Evolutionary conservation across 2,797 vertebrate genomes (phyloP).

Genomic region (Potorous gilbertii): DNA sequence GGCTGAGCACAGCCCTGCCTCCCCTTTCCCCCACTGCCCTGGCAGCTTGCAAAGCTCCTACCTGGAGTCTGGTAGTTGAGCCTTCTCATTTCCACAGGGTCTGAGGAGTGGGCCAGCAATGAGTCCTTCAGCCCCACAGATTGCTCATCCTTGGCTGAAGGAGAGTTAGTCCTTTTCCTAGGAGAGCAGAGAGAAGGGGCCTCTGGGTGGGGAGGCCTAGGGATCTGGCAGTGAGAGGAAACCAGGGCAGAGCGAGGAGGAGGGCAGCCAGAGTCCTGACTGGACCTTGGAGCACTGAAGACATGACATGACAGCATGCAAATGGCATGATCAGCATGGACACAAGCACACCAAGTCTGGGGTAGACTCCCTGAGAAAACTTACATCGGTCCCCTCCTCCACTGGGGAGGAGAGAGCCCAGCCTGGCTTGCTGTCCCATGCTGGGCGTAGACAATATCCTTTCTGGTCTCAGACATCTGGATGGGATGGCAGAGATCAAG

Average conservation of each 20-base stretch:
- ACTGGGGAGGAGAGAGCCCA: background rate
- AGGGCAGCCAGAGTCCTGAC: background rate
- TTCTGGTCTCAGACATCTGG: background rate
- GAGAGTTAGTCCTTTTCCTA: constrained; percentile 94
- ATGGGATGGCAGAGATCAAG: background rate
- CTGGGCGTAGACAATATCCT: background rate
- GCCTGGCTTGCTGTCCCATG: background rate
- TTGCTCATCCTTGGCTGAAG: constrained; percentile 93
- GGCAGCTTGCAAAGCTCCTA: constrained; percentile 70
- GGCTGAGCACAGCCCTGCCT: background rate
- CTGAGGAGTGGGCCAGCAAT: constrained; percentile 91
- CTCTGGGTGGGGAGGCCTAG: constrained; percentile 26
- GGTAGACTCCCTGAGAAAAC: background rate
- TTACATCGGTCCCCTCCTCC: background rate
- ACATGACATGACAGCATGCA: background rate
- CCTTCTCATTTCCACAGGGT: constrained; percentile 96
- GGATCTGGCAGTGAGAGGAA: background rate
- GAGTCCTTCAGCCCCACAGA: constrained; percentile 93
- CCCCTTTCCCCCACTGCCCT: background rate
- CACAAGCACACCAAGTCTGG: background rate
- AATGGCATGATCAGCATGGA: background rate
- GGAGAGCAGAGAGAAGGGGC: constrained; percentile 28
- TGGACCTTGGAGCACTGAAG: background rate
- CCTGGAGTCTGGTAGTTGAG: constrained; percentile 97
- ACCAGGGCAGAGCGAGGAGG: background rate